Evolutionary conservation across 37 sponge, comb jelly and placozoan species (phyloP).

Genomic region (Diacarnus erythraeanus): DNA sequence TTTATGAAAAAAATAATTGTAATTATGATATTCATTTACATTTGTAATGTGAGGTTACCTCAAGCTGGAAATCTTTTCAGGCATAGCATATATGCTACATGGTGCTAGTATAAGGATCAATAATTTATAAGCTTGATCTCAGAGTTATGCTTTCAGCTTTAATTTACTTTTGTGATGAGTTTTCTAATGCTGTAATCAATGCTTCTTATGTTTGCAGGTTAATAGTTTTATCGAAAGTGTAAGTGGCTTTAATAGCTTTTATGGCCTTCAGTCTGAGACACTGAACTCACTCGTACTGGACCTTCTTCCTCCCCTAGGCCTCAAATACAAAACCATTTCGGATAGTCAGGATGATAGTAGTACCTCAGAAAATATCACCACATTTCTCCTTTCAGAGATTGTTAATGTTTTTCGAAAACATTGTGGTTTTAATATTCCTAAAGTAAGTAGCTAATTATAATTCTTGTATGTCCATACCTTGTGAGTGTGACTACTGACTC

Average conservation of each 20-base stretch:
- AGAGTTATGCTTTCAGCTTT: too few relatives aligned
- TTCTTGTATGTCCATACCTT: too few relatives aligned
- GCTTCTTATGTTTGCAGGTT: not conserved
- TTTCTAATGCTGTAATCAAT: not conserved
- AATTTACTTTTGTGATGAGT: too few relatives aligned
- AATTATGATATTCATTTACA: too few relatives aligned
- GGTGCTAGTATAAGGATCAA: too few relatives aligned
- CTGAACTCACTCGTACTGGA: slow-evolving; percentile 76
- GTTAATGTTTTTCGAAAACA: slow-evolving; percentile 20
- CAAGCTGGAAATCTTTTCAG: too few relatives aligned
- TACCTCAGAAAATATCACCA: not conserved
- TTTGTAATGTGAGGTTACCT: too few relatives aligned
- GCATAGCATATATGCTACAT: too few relatives aligned
- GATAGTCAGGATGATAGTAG: not conserved
- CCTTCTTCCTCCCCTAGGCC: slow-evolving; percentile 55
- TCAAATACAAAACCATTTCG: slow-evolving; percentile 4
- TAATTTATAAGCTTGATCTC: too few relatives aligned
- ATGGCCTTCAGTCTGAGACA: slow-evolving; percentile 66
- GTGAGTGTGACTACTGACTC: too few relatives aligned
- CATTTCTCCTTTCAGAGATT: slow-evolving; percentile 29
- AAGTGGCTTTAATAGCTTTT: slow-evolving; percentile 41
- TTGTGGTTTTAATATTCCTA: slow-evolving; percentile 45
- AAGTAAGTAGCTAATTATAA: too few relatives aligned
- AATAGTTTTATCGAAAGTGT: slow-evolving; percentile 36
- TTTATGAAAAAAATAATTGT: not conserved